phyloP scores from a whole-genome alignment of 2,797 vertebrate species.

The Otolemur crassicaudatus region DNA sequence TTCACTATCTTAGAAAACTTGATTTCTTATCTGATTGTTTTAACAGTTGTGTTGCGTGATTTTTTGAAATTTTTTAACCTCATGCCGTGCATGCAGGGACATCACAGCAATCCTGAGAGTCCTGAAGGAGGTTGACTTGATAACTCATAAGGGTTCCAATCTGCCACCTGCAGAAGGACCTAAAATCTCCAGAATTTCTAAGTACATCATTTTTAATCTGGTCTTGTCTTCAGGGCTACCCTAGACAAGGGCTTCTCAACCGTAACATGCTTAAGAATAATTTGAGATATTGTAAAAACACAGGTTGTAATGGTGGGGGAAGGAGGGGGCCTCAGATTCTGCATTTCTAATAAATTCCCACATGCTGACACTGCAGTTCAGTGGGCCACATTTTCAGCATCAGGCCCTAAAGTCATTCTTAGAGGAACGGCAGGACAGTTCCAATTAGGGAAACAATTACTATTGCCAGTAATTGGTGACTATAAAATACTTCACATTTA shows the following conservation, averaged over 20 bases:
- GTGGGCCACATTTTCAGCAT: background rate
- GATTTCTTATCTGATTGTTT: background rate
- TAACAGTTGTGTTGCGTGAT: background rate
- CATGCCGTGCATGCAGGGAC: no score
- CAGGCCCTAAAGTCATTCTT: background rate
- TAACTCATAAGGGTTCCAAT: background rate
- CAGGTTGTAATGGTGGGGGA: background rate
- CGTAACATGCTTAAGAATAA: background rate
- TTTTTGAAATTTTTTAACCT: background rate
- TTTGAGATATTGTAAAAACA: background rate
- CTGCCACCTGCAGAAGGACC: background rate
- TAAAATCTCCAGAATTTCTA: background rate
- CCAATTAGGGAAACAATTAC: slow-evolving; percentile 69
- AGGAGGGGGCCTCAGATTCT: background rate
- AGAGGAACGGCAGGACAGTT: background rate
- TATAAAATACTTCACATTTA: slow-evolving; percentile 71
- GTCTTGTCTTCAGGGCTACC: background rate
- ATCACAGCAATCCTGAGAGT: background rate
- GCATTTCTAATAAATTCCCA: background rate
- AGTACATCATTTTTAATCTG: background rate
- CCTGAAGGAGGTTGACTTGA: background rate
- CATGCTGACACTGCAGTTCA: background rate
- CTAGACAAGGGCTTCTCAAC: background rate
- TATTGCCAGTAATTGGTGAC: slow-evolving; percentile 53
- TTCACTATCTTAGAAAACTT: background rate